A percentile compares a stretch with the other conserved stretches of the same genome.
Conservation (phyloP, 1,140 invertebrate species). For the Drosophila gunungcola region DNA sequence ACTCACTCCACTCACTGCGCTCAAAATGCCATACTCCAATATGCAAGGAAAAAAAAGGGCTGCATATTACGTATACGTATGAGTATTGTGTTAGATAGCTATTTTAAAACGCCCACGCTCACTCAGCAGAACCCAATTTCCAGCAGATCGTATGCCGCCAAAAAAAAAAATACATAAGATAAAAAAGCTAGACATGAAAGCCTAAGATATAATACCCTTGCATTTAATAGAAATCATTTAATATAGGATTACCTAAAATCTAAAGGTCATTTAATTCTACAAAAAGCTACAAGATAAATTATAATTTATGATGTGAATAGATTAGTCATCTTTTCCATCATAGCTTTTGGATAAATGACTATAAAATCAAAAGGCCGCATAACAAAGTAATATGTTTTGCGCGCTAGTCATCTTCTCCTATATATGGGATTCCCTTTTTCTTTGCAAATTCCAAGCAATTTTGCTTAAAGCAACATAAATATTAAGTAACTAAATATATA, state of each 20-base stretch:
- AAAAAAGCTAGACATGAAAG: neutral
- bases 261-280: too few relatives aligned
- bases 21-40: constrained; percentile 14
- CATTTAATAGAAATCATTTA: neutral
- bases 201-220: neutral
- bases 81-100: constrained; percentile 2
- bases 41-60: constrained; percentile 19
- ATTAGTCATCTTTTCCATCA: too few relatives aligned
- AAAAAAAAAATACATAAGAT: constrained; percentile 1
- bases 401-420: constrained; percentile 5
- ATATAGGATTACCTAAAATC: too few relatives aligned
- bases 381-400: neutral
- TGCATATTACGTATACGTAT: constrained; percentile 20
- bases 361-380: too few relatives aligned
- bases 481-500: too few relatives aligned
- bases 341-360: too few relatives aligned
- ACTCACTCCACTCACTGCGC: constrained; percentile 25
- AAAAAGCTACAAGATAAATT: too few relatives aligned
- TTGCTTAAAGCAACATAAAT: too few relatives aligned
- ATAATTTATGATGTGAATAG: too few relatives aligned
- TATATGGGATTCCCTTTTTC: too few relatives aligned
- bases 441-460: too few relatives aligned
- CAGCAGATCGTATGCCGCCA: constrained; percentile 22
- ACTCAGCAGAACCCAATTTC: constrained; percentile 14
- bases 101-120: constrained; percentile 41